These are phyloP conservation scores for Protula sp. DNA, from an alignment of 2,888 invertebrate genomes.

Conservation along the genomic window DNA sequence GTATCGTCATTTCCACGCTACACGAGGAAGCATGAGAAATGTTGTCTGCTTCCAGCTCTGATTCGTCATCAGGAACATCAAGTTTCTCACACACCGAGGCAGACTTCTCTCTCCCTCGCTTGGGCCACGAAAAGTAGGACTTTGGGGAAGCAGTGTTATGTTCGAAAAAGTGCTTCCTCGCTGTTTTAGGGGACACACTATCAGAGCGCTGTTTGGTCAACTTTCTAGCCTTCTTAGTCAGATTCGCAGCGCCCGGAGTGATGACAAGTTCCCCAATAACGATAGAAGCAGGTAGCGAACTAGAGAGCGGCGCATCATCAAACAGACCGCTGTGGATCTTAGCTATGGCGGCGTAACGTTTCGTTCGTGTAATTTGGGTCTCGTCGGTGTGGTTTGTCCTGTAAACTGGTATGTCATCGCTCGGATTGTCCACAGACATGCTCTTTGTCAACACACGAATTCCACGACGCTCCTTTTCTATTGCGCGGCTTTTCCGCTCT, in stretches of 20 bases:
- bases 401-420: not conserved
- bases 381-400: not conserved
- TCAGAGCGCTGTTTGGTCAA: slow-evolving; percentile 8
- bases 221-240: not conserved
- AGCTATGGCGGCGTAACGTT: not conserved
- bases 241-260: slow-evolving; percentile 10
- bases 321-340: slow-evolving; percentile 2
- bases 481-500: not conserved
- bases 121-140: not conserved
- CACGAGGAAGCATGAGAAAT: not conserved
- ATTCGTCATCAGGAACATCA: not conserved
- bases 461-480: slow-evolving; percentile 9
- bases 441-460: slow-evolving; percentile 15
- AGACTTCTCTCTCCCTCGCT: not conserved
- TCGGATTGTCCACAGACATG: slow-evolving; percentile 13
- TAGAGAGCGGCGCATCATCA: slow-evolving; percentile 17
- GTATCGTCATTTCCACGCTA: not conserved
- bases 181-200: slow-evolving; percentile 19
- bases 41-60: not conserved
- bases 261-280: slow-evolving; percentile 12
- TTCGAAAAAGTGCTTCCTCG: slow-evolving; percentile 21
- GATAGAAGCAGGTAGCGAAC: slow-evolving; percentile 18
- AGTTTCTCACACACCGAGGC: not conserved
- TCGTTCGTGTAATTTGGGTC: not conserved
- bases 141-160: slow-evolving; percentile 12